Evolutionary conservation across 2,797 vertebrate genomes (phyloP).

Genomic region (Knipowitschia caucasica): DNA sequence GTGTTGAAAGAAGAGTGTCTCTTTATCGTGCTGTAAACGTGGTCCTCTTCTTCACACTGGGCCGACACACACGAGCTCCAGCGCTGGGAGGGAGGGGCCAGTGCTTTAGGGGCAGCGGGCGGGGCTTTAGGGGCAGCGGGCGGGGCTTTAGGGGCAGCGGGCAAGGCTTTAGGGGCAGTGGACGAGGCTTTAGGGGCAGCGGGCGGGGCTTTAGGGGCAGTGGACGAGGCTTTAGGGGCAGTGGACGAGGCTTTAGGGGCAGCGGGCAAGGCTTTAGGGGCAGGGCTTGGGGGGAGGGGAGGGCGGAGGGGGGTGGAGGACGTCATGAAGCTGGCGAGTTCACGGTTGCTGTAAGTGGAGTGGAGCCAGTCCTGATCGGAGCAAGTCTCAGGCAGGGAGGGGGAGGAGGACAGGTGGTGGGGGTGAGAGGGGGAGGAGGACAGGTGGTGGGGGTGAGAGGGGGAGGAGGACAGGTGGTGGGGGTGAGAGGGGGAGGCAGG

Average conservation of each 20-base stretch:
- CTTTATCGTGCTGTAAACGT: conserved; percentile 84
- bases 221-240: too few species aligned
- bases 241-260: too few species aligned
- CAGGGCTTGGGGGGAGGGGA: conserved; percentile 81
- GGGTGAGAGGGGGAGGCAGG: conserved; percentile 44
- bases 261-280: conserved; percentile 79
- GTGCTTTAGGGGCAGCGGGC: too few species aligned
- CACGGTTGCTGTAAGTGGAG: conserved; percentile 88
- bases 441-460: conserved; percentile 59
- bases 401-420: too few species aligned
- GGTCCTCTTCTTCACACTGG: conserved; percentile 81
- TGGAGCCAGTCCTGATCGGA: conserved; percentile 86
- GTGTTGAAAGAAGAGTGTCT: conserved; percentile 74
- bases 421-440: too few species aligned
- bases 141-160: too few species aligned
- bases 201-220: too few species aligned
- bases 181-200: too few species aligned
- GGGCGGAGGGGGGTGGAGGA: conserved; percentile 66
- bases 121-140: too few species aligned
- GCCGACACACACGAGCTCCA: conserved; percentile 84
- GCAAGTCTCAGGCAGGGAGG: conserved; percentile 66
- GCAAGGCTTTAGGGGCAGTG: too few species aligned
- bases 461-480: too few species aligned
- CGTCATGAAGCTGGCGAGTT: conserved; percentile 82
- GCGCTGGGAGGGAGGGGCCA: too few species aligned